These are phyloP conservation scores for Drosophila nr. perissopoda DNA, from an alignment of 2,888 invertebrate species.

Conservation along the genomic window DNA sequence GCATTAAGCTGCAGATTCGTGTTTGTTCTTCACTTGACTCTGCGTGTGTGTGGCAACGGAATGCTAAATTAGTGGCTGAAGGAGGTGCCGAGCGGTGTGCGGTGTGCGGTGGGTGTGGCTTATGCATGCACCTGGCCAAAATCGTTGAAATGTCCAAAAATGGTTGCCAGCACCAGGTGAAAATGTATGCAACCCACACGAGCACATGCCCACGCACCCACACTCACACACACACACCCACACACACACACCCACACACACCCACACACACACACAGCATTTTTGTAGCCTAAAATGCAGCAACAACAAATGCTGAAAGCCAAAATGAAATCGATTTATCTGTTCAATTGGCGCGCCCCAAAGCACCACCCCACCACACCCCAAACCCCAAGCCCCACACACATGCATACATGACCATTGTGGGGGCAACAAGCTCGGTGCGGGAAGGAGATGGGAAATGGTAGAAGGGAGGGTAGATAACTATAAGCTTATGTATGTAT, in stretches of 20 bases:
- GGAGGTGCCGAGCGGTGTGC: not conserved
- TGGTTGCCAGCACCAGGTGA: slow-evolving; percentile 19
- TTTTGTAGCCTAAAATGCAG: slow-evolving; percentile 46
- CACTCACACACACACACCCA: not conserved
- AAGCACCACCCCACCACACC: slow-evolving; percentile 15
- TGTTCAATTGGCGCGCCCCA: slow-evolving; percentile 66
- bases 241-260: not conserved
- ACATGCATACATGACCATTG: slow-evolving; percentile 52
- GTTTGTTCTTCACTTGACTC: slow-evolving; percentile 57
- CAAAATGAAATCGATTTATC: slow-evolving; percentile 75
- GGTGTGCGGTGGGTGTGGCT: not conserved
- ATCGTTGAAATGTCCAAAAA: slow-evolving; percentile 43
- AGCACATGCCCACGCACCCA: not conserved
- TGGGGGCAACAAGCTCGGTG: slow-evolving; percentile 27
- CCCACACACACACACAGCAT: slow-evolving; percentile 7
- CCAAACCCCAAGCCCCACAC: slow-evolving; percentile 22
- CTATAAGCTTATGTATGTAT: slow-evolving; percentile 36
- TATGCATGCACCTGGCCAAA: slow-evolving; percentile 15
- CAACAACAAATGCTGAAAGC: slow-evolving; percentile 41
- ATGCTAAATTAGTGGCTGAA: slow-evolving; percentile 67
- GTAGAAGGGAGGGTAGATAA: not conserved
- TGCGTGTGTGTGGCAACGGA: slow-evolving; percentile 46
- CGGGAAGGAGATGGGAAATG: not conserved
- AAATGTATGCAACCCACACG: slow-evolving; percentile 10
- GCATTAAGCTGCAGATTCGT: slow-evolving; percentile 58